A percentile compares a stretch with the other conserved stretches of the same genome.
Evolutionary conservation across 2,888 invertebrate species (phyloP).

Genomic region (Cantharis rufa): DNA sequence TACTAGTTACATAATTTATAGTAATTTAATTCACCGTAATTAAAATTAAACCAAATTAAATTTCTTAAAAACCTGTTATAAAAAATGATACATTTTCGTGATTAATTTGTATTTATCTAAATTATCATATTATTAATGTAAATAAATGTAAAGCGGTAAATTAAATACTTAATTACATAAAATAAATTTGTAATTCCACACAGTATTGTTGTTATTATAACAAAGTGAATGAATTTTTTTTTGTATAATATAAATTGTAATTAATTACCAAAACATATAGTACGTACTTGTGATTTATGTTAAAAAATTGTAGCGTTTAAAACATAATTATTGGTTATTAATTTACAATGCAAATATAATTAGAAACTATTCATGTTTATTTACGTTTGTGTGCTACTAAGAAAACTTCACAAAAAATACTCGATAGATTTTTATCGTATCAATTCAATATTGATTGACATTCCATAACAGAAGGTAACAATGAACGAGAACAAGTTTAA

Average conservation of each 20-base stretch:
- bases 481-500: background rate
- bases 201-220: background rate
- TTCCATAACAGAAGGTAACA: background rate
- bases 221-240: background rate
- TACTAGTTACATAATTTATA: background rate
- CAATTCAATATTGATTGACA: background rate
- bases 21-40: background rate
- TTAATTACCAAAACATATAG: background rate
- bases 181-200: background rate
- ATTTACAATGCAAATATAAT: constrained; percentile 3
- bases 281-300: background rate
- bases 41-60: background rate
- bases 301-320: background rate
- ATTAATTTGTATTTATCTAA: background rate
- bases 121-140: background rate
- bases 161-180: background rate
- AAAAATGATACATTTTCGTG: background rate
- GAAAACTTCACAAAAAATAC: background rate
- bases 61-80: background rate
- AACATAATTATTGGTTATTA: background rate
- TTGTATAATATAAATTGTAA: background rate
- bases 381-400: background rate
- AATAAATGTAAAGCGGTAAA: background rate
- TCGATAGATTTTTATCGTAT: background rate
- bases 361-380: background rate